These are phyloP conservation scores for Aquatica leii DNA, from an alignment of 2,888 invertebrate species.

Conservation along the genomic window DNA sequence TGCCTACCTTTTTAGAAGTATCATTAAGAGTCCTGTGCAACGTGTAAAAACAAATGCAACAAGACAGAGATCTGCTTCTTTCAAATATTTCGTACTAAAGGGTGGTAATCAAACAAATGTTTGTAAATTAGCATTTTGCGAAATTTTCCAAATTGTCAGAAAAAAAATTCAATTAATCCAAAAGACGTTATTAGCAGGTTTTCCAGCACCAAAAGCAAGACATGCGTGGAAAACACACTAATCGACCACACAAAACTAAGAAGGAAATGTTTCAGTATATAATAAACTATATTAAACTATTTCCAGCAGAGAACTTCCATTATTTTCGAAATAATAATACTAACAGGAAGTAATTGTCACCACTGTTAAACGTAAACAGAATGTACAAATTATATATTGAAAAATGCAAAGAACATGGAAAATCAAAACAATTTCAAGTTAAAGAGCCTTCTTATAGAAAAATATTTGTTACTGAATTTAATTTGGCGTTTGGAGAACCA, in stretches of 20 bases:
- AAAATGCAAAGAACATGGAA: not conserved
- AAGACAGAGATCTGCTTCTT: too few species aligned
- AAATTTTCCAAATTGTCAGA: too few species aligned
- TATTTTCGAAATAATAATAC: slow-evolving; percentile 12
- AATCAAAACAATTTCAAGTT: not conserved
- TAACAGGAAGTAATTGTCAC: slow-evolving; percentile 13
- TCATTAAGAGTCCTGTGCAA: not conserved
- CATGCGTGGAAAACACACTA: slow-evolving; percentile 2
- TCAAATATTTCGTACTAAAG: too few species aligned
- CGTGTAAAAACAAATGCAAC: slow-evolving; percentile 11
- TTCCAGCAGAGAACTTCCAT: slow-evolving; percentile 10
- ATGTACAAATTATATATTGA: slow-evolving; percentile 12
- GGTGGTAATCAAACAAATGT: too few species aligned
- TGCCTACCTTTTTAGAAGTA: slow-evolving; percentile 7
- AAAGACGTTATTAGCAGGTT: too few species aligned
- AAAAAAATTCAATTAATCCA: too few species aligned
- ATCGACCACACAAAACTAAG: slow-evolving; percentile 11
- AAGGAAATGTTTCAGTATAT: slow-evolving; percentile 2
- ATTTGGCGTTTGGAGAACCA: not conserved
- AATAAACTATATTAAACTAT: too few species aligned
- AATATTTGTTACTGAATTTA: slow-evolving; percentile 6
- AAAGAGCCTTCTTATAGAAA: slow-evolving; percentile 1
- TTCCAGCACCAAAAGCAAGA: not conserved
- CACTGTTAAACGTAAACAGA: not conserved
- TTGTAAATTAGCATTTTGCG: too few species aligned